phyloP scores from a whole-genome alignment of 2,888 invertebrate species.

The Argynnis bischoffii region DNA sequence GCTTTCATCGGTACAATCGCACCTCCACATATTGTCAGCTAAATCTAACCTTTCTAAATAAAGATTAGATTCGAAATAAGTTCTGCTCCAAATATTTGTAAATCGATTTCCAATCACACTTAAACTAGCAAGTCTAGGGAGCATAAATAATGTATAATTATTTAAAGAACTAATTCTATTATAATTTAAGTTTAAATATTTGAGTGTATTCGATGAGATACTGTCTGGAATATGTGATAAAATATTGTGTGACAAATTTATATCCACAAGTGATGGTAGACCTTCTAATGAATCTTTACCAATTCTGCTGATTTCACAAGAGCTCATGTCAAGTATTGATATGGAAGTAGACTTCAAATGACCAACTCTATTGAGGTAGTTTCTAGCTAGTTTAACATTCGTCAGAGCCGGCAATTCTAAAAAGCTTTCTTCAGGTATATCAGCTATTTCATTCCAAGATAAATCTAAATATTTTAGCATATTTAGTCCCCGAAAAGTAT shows the following conservation, averaged over 20 bases:
- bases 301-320: conserved; percentile 84
- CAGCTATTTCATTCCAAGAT: conserved; percentile 86
- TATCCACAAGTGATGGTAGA: conserved; percentile 80
- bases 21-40: conserved; percentile 89
- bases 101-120: conserved; percentile 88
- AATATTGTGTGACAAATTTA: conserved; percentile 86
- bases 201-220: conserved; percentile 83
- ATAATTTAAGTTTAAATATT: conserved; percentile 82
- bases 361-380: conserved; percentile 83
- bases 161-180: conserved; percentile 84
- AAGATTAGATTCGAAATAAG: conserved; percentile 83
- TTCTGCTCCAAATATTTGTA: conserved; percentile 82
- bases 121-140: conserved; percentile 83
- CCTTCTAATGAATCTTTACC: conserved; percentile 81
- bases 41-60: conserved; percentile 83
- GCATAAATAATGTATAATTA: conserved; percentile 84
- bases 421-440: conserved; percentile 83
- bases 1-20: conserved; percentile 84
- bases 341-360: conserved; percentile 83
- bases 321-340: conserved; percentile 83
- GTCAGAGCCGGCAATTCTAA: conserved; percentile 82
- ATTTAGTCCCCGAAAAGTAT: conserved; percentile 83
- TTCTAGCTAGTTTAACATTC: conserved; percentile 84
- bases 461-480: conserved; percentile 84
- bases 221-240: conserved; percentile 83